Percentiles rank a stretch among this genome's conserved stretches.
These are phyloP conservation scores for Drosophila asahinai DNA, from an alignment of 1,140 invertebrate genomes.

Conservation along the genomic window DNA sequence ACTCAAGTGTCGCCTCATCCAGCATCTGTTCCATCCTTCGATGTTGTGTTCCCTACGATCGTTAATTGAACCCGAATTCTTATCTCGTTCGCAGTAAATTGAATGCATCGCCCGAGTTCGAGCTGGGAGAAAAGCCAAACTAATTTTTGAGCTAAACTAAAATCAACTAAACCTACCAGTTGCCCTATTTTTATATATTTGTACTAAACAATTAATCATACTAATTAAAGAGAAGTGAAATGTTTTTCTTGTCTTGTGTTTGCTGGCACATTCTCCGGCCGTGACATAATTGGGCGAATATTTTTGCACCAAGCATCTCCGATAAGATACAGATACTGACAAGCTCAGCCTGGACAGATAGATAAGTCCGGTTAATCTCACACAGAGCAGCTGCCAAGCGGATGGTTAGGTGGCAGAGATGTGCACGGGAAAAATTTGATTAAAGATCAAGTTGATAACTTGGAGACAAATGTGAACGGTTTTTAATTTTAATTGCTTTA, in stretches of 20 bases:
- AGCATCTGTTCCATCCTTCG: conserved; percentile 47
- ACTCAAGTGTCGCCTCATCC: conserved; percentile 57
- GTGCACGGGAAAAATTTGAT: conserved; percentile 13
- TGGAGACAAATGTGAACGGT: background rate
- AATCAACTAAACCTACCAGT: conserved; percentile 47
- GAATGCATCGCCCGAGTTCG: conserved; percentile 49
- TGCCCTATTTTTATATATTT: conserved; percentile 24
- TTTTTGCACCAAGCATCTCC: conserved; percentile 63
- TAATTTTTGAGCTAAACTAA: conserved; percentile 46
- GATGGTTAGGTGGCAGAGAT: background rate
- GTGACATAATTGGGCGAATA: conserved; percentile 76
- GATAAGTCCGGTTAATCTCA: conserved; percentile 64
- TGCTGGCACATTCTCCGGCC: conserved; percentile 56
- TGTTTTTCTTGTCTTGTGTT: conserved; percentile 27
- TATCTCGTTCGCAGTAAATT: conserved; percentile 76
- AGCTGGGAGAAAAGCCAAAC: conserved; percentile 40
- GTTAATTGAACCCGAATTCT: conserved; percentile 73
- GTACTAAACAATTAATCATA: conserved; percentile 65
- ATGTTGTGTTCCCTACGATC: conserved; percentile 29
- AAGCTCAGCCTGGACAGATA: conserved; percentile 33
- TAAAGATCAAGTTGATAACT: background rate
- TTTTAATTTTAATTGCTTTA: background rate
- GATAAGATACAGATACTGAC: conserved; percentile 56
- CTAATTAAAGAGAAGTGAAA: conserved; percentile 68
- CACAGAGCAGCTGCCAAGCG: conserved; percentile 49